Evolutionary conservation across 2,888 invertebrate species (phyloP).

Genomic region (Cistogaster globosa): DNA sequence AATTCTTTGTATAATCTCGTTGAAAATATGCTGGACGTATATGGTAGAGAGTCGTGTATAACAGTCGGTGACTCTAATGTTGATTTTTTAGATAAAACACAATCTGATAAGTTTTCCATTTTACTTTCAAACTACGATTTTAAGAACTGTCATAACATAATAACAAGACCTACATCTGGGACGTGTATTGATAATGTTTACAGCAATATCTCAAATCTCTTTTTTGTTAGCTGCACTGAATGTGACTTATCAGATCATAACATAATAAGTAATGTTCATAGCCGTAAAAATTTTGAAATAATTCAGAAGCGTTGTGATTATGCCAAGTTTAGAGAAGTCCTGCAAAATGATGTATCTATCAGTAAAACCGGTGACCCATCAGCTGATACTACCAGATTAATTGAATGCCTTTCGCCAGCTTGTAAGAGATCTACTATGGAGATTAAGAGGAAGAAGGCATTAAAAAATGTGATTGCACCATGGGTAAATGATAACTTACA

Average conservation of each 20-base stretch:
- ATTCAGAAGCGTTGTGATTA: no score
- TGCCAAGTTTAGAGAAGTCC: no score
- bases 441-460: neutral
- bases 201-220: no score
- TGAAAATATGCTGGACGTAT: neutral
- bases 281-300: no score
- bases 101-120: neutral
- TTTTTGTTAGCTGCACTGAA: no score
- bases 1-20: neutral
- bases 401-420: neutral
- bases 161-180: no score
- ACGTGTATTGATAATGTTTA: no score
- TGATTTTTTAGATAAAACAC: neutral
- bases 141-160: slow-evolving; percentile 7
- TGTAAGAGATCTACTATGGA: neutral
- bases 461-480: slow-evolving; percentile 5
- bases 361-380: neutral
- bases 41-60: no score
- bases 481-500: slow-evolving; percentile 6
- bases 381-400: slow-evolving; percentile 11
- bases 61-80: slow-evolving; percentile 2
- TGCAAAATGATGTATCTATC: no score
- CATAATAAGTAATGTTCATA: no score
- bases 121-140: slow-evolving; percentile 21
- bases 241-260: no score